Conservation (phyloP, 2,113 vertebrate species). For the Alaudala cheleensis region DNA sequence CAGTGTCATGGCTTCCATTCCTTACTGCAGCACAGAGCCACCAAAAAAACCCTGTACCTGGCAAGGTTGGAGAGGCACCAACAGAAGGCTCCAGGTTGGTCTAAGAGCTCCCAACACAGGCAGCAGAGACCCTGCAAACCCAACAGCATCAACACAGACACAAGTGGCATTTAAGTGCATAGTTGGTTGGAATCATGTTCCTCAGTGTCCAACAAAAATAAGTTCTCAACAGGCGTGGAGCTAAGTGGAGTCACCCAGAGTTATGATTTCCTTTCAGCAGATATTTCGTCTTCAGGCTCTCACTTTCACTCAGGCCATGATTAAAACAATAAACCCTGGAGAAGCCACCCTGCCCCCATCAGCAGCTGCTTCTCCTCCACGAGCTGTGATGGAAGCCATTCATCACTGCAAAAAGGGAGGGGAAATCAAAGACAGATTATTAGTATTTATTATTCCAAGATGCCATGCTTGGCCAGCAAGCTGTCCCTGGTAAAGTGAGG, state of each 20-base stretch:
- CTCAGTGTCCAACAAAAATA: slow-evolving; percentile 23
- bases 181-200: not conserved
- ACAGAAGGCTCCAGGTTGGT: not conserved
- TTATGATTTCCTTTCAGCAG: slow-evolving; percentile 69
- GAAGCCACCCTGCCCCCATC: slow-evolving; percentile 7
- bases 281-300: slow-evolving; percentile 69
- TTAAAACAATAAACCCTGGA: slow-evolving; percentile 77
- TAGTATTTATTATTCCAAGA: slow-evolving; percentile 44
- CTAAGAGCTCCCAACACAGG: not conserved
- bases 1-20: not conserved
- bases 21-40: not conserved
- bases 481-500: slow-evolving; percentile 60
- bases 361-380: slow-evolving; percentile 66
- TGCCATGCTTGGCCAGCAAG: slow-evolving; percentile 56
- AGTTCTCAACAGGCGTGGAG: slow-evolving; percentile 46
- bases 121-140: not conserved
- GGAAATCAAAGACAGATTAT: slow-evolving; percentile 76
- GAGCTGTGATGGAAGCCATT: not conserved
- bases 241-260: slow-evolving; percentile 66
- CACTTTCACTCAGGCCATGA: slow-evolving; percentile 77
- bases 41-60: not conserved
- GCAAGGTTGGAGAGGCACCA: not conserved
- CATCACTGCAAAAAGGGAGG: slow-evolving; percentile 13
- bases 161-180: not conserved
- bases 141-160: not conserved